These are phyloP conservation scores for Diabrotica virgifera DNA, from an alignment of 1,140 invertebrate genomes.

Conservation along the genomic window DNA sequence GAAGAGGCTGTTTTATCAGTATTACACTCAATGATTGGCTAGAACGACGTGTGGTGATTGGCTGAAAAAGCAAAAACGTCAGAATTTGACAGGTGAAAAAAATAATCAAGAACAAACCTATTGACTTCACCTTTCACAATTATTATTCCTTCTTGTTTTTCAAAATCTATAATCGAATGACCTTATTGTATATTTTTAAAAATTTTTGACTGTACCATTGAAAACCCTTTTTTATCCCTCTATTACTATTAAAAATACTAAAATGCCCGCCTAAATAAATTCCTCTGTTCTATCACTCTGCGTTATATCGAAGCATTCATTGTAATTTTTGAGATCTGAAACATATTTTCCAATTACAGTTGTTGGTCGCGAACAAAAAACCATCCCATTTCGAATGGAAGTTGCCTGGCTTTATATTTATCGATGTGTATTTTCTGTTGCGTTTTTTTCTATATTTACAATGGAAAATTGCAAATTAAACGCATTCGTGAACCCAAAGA, in stretches of 20 bases:
- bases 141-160: no score
- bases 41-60: no score
- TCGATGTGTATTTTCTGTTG: conserved; percentile 18
- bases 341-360: conserved; percentile 29
- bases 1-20: no score
- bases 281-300: not conserved
- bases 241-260: not conserved
- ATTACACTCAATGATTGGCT: no score
- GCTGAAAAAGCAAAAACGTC: no score
- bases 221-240: not conserved
- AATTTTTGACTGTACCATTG: not conserved
- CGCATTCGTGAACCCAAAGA: conserved; percentile 1
- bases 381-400: conserved; percentile 11
- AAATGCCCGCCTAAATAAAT: not conserved
- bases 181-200: no score
- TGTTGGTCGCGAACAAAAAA: conserved; percentile 9
- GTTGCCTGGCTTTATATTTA: conserved; percentile 23
- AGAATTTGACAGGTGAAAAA: no score
- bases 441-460: conserved; percentile 3
- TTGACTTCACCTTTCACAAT: no score
- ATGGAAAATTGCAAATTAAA: not conserved
- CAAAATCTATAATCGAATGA: no score
- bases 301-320: conserved; percentile 17
- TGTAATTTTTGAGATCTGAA: conserved; percentile 25
- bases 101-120: no score